Base-by-base conservation (phyloP, 2,113 vertebrate species). In the Atlantisia rogersi region DNA sequence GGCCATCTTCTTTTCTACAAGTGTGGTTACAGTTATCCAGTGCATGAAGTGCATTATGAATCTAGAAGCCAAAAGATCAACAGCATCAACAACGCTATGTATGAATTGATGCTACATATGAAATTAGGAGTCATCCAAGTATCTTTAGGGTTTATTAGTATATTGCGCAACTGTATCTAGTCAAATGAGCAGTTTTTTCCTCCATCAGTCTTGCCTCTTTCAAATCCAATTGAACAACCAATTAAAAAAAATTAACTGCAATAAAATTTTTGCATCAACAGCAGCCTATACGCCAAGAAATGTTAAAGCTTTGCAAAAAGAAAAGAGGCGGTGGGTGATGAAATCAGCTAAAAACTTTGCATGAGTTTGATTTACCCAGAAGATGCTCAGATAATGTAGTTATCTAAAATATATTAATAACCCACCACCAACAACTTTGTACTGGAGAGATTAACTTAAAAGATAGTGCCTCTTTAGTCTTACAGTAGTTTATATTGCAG, bases 341-440 rank as follows among this genome's bases (percentile, higher is more conserved):
- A 93, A 93, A 93, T 80, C 42, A 83, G 42, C 59, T 65, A 16
- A 75, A 95, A 82, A 69, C 20, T 90, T 95, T 90, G 35, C 85
- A 42, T 39, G 42, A 60, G 50, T 88, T 86, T 79, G 35, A 67
- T 73, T 86, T 90, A 70, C 44, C 50, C 59, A 85, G 75, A 92
- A 86, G 82, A 92, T 80, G 31, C 6, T 92, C 25, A 59, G 84
- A 76, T 65, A 93, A 68, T 77, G 42, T 17, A 25, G 9, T 89
- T 89, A 58, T 87, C 63, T 93, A 35, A 88, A 65, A 81, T 31
- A 25, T 31, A 79, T 88, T 74, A 89, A 50, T 82, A 95, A 29
- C 8, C 37, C 59, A 73, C 13, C 16, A 11, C 2, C 0, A 0
- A 1, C 83, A 79, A 18, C 68, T 92, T 83, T 67, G 31, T 83